phyloP scores from a whole-genome alignment of 1,140 invertebrate genomes.

The Pteromalus puparum region DNA sequence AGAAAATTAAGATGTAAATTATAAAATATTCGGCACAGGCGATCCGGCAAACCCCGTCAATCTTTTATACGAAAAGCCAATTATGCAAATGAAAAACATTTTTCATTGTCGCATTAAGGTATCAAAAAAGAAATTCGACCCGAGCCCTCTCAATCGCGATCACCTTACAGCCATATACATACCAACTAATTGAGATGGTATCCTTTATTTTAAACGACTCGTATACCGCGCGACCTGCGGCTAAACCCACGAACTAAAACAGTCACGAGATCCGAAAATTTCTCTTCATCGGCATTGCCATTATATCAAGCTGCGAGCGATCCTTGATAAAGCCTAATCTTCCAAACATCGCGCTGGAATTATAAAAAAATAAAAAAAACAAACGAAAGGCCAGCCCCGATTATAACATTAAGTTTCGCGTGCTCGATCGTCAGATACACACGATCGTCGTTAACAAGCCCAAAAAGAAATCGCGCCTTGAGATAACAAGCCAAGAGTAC shows the following conservation, averaged over 20 bases:
- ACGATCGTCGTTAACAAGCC: no score
- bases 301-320: background rate
- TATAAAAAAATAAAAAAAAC: background rate
- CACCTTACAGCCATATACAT: background rate
- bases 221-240: background rate
- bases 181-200: background rate
- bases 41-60: background rate
- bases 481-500: background rate
- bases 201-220: slow-evolving; percentile 12
- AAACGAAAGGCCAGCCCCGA: background rate
- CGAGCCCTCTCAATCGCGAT: background rate
- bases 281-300: slow-evolving; percentile 6
- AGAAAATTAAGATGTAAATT: background rate
- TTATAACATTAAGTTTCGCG: background rate
- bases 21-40: background rate
- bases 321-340: background rate
- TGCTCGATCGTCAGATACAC: background rate
- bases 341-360: background rate
- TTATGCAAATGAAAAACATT: slow-evolving; percentile 3
- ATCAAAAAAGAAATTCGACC: background rate
- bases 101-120: slow-evolving; percentile 5
- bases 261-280: slow-evolving; percentile 42
- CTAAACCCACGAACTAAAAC: background rate
- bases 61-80: background rate
- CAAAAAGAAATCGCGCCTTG: background rate